A percentile compares a stretch with the other conserved stretches of the same genome.
phyloP scores from a whole-genome alignment of 2,797 vertebrate species.

The Sebastes melanostomus region DNA sequence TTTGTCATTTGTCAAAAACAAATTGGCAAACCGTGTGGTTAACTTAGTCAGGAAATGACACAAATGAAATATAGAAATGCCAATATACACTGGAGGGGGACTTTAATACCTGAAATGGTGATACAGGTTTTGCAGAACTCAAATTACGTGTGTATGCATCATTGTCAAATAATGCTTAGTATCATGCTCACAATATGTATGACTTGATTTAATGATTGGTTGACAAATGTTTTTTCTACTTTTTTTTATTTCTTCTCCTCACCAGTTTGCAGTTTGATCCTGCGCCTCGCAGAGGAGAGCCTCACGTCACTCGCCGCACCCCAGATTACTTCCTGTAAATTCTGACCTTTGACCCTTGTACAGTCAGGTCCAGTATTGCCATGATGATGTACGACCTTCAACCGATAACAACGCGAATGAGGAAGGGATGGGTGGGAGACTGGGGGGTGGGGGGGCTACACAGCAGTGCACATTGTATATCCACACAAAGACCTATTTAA shows the following conservation, averaged over 20 bases:
- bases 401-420: constrained; percentile 77
- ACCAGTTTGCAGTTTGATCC: constrained; percentile 97
- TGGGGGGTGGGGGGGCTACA: constrained; percentile 46
- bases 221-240: neutral
- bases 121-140: neutral
- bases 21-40: accelerated
- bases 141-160: neutral
- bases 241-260: neutral
- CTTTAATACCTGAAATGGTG: neutral
- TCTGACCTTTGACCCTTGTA: constrained; percentile 81
- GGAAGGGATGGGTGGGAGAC: constrained; percentile 29
- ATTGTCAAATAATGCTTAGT: neutral
- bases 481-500: constrained; percentile 73
- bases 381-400: constrained; percentile 84
- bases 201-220: neutral
- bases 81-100: neutral
- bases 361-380: constrained; percentile 91
- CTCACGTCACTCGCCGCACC: constrained; percentile 95
- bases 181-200: neutral
- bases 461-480: constrained; percentile 83
- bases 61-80: too few relatives aligned
- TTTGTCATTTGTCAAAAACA: accelerated
- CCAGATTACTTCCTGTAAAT: constrained; percentile 98
- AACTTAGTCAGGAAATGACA: too few relatives aligned
- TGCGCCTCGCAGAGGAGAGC: constrained; percentile 94